These are phyloP conservation scores for Pocillopora meandrina DNA, from an alignment of 92 coral and sea anemone species.

Conservation along the genomic window DNA sequence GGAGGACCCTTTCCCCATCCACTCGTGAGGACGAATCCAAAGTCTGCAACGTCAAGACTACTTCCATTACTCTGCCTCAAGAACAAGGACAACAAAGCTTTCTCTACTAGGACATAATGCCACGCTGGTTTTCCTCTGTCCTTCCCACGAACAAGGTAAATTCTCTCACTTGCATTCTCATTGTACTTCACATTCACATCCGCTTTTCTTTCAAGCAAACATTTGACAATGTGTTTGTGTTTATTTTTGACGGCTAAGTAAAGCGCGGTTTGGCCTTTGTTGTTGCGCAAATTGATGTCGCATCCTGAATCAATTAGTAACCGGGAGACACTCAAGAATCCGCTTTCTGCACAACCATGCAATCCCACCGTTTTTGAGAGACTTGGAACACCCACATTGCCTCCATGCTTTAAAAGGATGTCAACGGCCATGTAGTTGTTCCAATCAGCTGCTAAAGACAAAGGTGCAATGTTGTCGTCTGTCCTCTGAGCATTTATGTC, in stretches of 20 bases:
- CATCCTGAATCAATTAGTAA: background rate
- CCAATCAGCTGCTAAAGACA: background rate
- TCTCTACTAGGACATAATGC: too few species aligned
- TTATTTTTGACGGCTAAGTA: background rate
- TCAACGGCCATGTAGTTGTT: background rate
- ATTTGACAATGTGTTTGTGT: background rate
- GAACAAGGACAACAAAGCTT: too few species aligned
- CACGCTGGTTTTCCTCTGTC: too few species aligned
- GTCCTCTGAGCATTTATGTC: constrained; percentile 3
- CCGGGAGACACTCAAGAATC: background rate
- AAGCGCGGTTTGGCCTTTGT: background rate
- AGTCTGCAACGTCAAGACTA: too few species aligned
- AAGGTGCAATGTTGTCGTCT: background rate
- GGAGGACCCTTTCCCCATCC: too few species aligned
- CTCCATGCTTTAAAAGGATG: background rate
- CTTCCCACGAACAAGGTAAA: too few species aligned
- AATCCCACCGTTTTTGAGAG: too few species aligned
- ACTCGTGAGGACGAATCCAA: too few species aligned
- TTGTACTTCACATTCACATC: too few species aligned
- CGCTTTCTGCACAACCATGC: background rate
- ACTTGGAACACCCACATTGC: background rate
- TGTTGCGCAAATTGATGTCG: background rate
- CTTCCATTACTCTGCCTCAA: too few species aligned
- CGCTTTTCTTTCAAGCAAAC: background rate
- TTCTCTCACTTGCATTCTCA: too few species aligned